Conservation (phyloP, 2,888 invertebrate genomes). For the Archaeoteleia sp. region DNA sequence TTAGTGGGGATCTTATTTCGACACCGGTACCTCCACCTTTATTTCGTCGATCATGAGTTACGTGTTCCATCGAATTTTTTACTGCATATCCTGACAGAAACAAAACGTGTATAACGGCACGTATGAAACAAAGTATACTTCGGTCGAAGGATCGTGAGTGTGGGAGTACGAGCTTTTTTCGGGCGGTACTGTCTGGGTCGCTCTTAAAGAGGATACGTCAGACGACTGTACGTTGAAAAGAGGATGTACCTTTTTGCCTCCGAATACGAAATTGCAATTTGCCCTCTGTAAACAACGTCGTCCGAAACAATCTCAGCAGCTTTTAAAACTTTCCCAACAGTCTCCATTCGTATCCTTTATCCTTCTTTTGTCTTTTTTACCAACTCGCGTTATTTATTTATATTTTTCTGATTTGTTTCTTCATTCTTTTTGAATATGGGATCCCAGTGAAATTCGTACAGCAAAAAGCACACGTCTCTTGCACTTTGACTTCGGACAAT, state of each 20-base stretch:
- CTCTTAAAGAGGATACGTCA: constrained; percentile 62
- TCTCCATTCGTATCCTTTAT: constrained; percentile 24
- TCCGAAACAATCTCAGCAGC: constrained; percentile 33
- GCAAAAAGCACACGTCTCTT: too few species aligned
- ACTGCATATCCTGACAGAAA: too few species aligned
- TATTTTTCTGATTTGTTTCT: constrained; percentile 25
- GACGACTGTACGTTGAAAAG: constrained; percentile 42
- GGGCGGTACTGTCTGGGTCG: constrained; percentile 62
- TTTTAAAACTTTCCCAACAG: constrained; percentile 27
- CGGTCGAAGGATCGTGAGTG: constrained; percentile 49
- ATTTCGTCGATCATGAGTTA: too few species aligned
- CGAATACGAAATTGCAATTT: constrained; percentile 31
- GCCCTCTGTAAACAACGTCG: constrained; percentile 25
- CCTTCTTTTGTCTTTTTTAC: background rate
- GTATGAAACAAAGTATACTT: constrained; percentile 31
- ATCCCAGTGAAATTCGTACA: background rate
- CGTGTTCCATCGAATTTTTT: too few species aligned
- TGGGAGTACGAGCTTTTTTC: constrained; percentile 57
- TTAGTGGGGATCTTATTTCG: too few species aligned
- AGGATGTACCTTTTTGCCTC: constrained; percentile 39
- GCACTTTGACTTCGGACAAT: too few species aligned
- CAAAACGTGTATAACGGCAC: constrained; percentile 33
- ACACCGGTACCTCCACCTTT: too few species aligned
- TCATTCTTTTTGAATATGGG: constrained; percentile 16
- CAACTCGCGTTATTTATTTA: constrained; percentile 11